Conservation (phyloP, 2,113 vertebrate species). For the Anhinga rufa region DNA sequence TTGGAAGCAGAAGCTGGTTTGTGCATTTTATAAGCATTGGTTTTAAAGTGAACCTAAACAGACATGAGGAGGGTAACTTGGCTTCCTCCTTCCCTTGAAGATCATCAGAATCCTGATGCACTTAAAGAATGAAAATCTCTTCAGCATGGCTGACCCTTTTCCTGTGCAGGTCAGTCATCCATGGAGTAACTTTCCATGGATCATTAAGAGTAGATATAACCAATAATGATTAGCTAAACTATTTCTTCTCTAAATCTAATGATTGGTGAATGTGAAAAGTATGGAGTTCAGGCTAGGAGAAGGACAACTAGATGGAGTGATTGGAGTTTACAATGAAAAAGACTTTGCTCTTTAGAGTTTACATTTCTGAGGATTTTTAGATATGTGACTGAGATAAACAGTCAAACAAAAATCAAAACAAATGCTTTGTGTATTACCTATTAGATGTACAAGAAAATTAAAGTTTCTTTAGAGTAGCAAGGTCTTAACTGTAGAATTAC, state of each 20-base stretch:
- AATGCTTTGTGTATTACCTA: background rate
- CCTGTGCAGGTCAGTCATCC: background rate
- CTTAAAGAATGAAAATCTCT: background rate
- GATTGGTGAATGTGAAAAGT: slow-evolving; percentile 54
- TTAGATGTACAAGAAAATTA: background rate
- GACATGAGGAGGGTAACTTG: background rate
- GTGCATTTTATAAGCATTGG: background rate
- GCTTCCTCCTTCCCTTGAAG: background rate
- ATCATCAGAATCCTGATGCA: background rate
- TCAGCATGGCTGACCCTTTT: background rate
- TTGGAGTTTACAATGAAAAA: background rate
- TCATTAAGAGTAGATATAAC: slow-evolving; percentile 39
- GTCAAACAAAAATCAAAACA: background rate
- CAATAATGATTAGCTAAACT: slow-evolving; percentile 52
- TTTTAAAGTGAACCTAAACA: background rate
- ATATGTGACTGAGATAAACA: background rate
- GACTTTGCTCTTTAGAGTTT: background rate
- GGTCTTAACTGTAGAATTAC: background rate
- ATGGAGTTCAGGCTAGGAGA: slow-evolving; percentile 10
- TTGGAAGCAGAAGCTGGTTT: background rate
- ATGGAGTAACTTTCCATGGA: slow-evolving; percentile 36
- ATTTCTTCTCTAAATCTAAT: slow-evolving; percentile 54
- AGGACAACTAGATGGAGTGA: background rate
- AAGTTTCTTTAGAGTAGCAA: background rate
- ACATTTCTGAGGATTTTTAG: background rate